Conservation (phyloP, 2,113 vertebrate genomes). For the Cavia porcellus region DNA sequence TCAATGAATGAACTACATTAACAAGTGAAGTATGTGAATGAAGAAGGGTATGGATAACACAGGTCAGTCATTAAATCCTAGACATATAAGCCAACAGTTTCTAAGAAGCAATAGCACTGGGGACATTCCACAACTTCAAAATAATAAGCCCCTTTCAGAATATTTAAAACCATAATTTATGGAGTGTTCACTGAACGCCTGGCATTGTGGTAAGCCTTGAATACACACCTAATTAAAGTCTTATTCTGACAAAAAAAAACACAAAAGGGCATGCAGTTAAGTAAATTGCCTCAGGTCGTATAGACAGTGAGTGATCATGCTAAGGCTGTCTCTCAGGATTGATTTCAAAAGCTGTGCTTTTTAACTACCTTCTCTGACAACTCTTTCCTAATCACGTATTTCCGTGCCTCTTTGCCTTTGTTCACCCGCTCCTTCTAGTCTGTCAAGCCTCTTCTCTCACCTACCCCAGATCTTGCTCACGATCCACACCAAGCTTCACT, state of each 20-base stretch:
- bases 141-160: not conserved
- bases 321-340: not conserved
- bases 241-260: slow-evolving; percentile 52
- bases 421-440: not conserved
- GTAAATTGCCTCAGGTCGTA: not conserved
- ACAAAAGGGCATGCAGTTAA: slow-evolving; percentile 18
- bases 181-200: not conserved
- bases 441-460: not conserved
- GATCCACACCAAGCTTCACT: not conserved
- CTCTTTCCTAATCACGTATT: not conserved
- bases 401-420: not conserved
- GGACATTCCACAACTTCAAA: slow-evolving; percentile 8
- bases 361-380: not conserved
- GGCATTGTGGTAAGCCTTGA: slow-evolving; percentile 32
- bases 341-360: slow-evolving; percentile 1
- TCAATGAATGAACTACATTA: not conserved
- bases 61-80: not conserved
- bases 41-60: slow-evolving; percentile 2
- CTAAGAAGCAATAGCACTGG: not conserved
- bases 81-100: not conserved
- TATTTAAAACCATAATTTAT: slow-evolving; percentile 55
- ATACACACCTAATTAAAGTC: slow-evolving; percentile 55
- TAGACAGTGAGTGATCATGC: not conserved
- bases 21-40: not conserved
- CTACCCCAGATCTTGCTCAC: not conserved